phyloP scores from a whole-genome alignment of 2,888 invertebrate genomes.

The Argyresthia goedartella region DNA sequence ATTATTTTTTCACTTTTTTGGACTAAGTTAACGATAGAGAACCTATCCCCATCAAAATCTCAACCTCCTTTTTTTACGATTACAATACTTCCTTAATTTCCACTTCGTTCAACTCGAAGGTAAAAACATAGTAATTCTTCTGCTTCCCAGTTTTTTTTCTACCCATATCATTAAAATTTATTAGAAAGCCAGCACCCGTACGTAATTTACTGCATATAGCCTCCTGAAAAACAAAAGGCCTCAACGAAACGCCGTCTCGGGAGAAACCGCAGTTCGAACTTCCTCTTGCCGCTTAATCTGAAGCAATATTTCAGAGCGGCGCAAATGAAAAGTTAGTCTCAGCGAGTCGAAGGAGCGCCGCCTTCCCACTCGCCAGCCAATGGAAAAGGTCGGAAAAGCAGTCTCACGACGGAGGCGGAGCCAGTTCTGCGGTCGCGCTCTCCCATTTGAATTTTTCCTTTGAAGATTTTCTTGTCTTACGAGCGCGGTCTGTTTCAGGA shows the following conservation, averaged over 20 bases:
- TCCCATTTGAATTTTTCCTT: slow-evolving; percentile 64
- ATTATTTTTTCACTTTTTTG: too few relatives aligned
- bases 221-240: slow-evolving; percentile 9
- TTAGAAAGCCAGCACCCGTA: too few relatives aligned
- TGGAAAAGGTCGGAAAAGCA: slow-evolving; percentile 63
- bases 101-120: too few relatives aligned
- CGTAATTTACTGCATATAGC: background rate
- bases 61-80: too few relatives aligned
- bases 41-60: too few relatives aligned
- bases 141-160: too few relatives aligned
- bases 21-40: too few relatives aligned
- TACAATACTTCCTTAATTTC: too few relatives aligned
- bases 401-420: slow-evolving; percentile 59
- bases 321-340: slow-evolving; percentile 68
- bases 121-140: too few relatives aligned
- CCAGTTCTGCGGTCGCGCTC: slow-evolving; percentile 46
- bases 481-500: slow-evolving; percentile 20
- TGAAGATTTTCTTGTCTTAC: slow-evolving; percentile 61
- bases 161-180: too few relatives aligned
- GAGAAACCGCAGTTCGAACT: slow-evolving; percentile 55
- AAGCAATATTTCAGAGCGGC: slow-evolving; percentile 62
- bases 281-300: slow-evolving; percentile 57
- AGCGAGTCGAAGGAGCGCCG: slow-evolving; percentile 55
- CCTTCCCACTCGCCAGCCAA: slow-evolving; percentile 57
- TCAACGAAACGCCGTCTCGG: slow-evolving; percentile 40